Evolutionary conservation across 1,140 invertebrate genomes (phyloP), one percentile per base, ranked within the genome.

Genomic region (Saccostrea cuccullata): DNA sequence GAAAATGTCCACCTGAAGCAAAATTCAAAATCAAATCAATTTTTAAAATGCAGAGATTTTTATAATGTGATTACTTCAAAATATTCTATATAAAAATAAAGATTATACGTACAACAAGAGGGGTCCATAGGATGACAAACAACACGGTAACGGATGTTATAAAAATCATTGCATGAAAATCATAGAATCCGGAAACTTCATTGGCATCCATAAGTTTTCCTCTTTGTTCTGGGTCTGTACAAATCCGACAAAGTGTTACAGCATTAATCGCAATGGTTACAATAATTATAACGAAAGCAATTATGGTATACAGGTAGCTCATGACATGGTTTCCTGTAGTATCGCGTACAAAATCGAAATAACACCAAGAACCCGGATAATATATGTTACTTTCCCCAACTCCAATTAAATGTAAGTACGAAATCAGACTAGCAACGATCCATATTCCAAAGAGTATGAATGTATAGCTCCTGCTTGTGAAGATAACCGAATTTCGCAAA

Each of bases 351-450:
- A 84, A 84, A 47, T 84, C 55, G 17, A 84, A 84, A n/a, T 84
- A 84, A 55, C 82, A 84, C 82, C 82, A 84, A 15, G 82, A 84
- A 5, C 82, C 82, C 9, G 82, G 82, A 55, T 17, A 84, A n/a
- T 55, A 84, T 11, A 84, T 17, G 2, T 84, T 23, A 55, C 30
- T 70, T 12, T 70, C 17, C 13, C 58, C 84, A 40, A 85, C 58
- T 36, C 84, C 84, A n/a, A 85, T 30, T 15, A 85, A 23, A 36
- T 64, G 84, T 40, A 85, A 40, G 15, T 30, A 30, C 23, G 73
- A 82, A 13, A 82, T 82, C 26, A 30, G 1, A 17, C 73, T 47
- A 15, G 73, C 9, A 13, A 20, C 17, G 6, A 82, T 30, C 73
- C 73, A 82, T 0, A 82, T 82, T 12, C 26, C 73, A 15, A 82